Base-by-base conservation (phyloP, 2,888 invertebrate species). In the Blastobasis lacticolella region DNA sequence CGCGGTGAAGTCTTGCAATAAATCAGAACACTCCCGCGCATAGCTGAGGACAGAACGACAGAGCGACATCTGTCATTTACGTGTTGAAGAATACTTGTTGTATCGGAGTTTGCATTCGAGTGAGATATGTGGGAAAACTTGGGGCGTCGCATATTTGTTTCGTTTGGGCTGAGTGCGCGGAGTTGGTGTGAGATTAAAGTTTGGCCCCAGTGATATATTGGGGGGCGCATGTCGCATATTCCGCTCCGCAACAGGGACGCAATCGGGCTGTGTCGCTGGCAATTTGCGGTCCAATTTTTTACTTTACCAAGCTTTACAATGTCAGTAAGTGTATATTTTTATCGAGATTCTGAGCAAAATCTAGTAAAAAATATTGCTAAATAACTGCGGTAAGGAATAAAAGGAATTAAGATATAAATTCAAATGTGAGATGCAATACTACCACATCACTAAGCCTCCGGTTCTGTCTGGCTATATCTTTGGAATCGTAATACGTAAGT, bases 141-240 rank as follows among this genome's bases (percentile, higher is more conserved):
- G 46, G 37, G 49, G 40, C 38, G 38, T 41, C 40, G 57, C 57
- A 58, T 54, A 55, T 58, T 59, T 57, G 63, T 61, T 62, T 55
- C 58, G 56, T 62, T 59, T 59, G 53, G 62, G 60, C 50, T 58
- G 55, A 45, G 51, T 54, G 54, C 44, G 54, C 59, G 46, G 58
- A 62, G 59, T 64, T 59, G 60, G 65, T 61, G 63, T 60, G 64
- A 58, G 23, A 23, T 23, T 23, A 23, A 23, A 23, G 23, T 23
- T 23, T 69, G 60, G 66, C 67, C 57, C 23, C 23, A 23, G 23
- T 23, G 23, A 23, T 23, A 23, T 23, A 23, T 23, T 23, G 23
- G 23, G 23, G 23, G 23, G 23, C 23, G 23, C 23, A 23, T 23
- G 23, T 23, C 23, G 23, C 23, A 23, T 23, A 23, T 23, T 23